A percentile compares a stretch with the other conserved stretches of the same genome.
phyloP scores from a whole-genome alignment of 2,113 vertebrate genomes.

The Nerophis ophidion region DNA sequence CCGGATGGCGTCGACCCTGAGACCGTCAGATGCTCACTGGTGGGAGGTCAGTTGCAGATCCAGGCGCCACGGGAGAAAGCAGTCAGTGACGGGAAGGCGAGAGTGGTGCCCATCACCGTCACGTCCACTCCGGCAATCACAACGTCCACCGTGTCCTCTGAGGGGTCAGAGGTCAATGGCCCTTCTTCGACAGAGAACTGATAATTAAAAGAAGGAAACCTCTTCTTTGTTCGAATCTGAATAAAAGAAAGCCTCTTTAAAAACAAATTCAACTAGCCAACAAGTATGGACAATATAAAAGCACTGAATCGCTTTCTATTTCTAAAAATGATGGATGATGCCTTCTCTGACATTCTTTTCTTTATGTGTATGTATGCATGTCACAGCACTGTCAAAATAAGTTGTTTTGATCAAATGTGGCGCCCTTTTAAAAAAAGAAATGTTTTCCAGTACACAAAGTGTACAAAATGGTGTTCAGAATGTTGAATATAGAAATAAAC shows the following conservation, averaged over 20 bases:
- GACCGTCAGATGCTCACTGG: slow-evolving; percentile 65
- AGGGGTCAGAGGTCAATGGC: not conserved
- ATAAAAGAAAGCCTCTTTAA: not conserved
- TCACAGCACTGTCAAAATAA: not conserved
- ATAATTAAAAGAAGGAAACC: not conserved
- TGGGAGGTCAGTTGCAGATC: slow-evolving; percentile 65
- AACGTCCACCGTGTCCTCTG: slow-evolving; percentile 5
- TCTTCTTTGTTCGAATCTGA: not conserved
- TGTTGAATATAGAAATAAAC: no score
- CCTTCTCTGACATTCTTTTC: not conserved
- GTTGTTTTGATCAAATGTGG: not conserved
- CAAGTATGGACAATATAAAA: not conserved
- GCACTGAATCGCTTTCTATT: slow-evolving; percentile 1
- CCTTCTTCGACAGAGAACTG: slow-evolving; percentile 16
- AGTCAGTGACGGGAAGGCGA: slow-evolving; percentile 45
- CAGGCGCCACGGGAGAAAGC: slow-evolving; percentile 50
- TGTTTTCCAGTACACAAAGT: not conserved
- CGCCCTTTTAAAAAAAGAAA: not conserved
- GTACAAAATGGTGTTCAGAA: no score
- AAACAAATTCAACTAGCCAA: not conserved
- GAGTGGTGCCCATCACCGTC: slow-evolving; percentile 66
- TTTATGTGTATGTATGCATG: not conserved
- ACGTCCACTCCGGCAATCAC: slow-evolving; percentile 27
- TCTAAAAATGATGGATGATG: not conserved
- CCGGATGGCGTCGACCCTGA: slow-evolving; percentile 62